Base-by-base conservation (phyloP, 1,140 invertebrate species). In the Polyergus mexicanus region DNA sequence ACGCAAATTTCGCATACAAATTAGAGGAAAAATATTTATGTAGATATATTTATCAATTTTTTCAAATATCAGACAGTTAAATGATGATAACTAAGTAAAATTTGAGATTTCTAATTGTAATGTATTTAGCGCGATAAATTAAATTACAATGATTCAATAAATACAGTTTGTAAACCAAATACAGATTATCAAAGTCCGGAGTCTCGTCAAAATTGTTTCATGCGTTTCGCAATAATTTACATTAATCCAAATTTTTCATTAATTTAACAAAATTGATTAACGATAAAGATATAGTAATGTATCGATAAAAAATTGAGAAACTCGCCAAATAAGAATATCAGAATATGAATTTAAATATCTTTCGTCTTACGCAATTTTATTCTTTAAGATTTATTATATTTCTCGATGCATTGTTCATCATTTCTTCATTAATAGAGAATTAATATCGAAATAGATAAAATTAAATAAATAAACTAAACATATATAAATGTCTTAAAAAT, bases 261-360 rank as follows among this genome's bases (percentile, higher is more conserved):
- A 78, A 35, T 68, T 56, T 58, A 69, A 41, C 56, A 69, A 41
- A 56, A 35, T 28, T 11, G 35, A 25, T 38, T 78, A 54, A 25
- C 2, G 13, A 2, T 68, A 68, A 51, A 56, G 10, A 56, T 38
- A 10, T 54, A 16, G 28, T 11, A 13, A 16, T 35, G 7, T 13
- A 38, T 19, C 8, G 4, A n/a, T 41, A 28, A 68, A 35, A 28
- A 69, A 58, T 13, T 4, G 6, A 72, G 7, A n/a, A 72, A 7
- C 44, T 44, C 16, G n/a, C 1, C 32, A 8, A 13, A 56, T 44
- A 13, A 44, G 13, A 44, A 13, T 25, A 38, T n/a, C 3, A 58
- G 0, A 16, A 22, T 16, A 25, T 38, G 41, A 6, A n/a, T 51
- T 8, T 44, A 38, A 25, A 44, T 35, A 56, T 78, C 6, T 44